phyloP scores from a whole-genome alignment of 2,888 invertebrate species.

The Candidula unifasciata region DNA sequence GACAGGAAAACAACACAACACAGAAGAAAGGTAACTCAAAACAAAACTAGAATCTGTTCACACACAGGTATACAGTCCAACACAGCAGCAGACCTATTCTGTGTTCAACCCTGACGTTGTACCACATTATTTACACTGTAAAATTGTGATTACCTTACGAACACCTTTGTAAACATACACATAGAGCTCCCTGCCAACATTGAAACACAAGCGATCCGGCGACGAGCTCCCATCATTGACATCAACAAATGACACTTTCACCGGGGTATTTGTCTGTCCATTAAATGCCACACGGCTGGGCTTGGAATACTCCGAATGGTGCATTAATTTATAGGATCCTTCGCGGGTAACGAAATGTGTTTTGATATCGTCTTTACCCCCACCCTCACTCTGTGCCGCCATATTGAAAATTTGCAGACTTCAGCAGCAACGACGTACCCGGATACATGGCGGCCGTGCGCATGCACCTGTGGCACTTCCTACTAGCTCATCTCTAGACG shows the following conservation, averaged over 20 bases:
- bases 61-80: too few relatives aligned
- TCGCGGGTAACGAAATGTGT: constrained; percentile 98
- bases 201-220: constrained; percentile 91
- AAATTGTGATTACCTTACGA: constrained; percentile 86
- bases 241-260: constrained; percentile 84
- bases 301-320: constrained; percentile 96
- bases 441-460: constrained; percentile 62
- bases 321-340: constrained; percentile 96
- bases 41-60: not conserved
- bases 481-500: constrained; percentile 36
- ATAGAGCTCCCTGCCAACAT: constrained; percentile 97
- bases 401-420: constrained; percentile 65
- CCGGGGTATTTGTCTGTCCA: constrained; percentile 83
- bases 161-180: constrained; percentile 98
- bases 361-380: constrained; percentile 89
- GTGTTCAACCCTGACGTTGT: not conserved
- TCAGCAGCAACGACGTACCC: constrained; percentile 62
- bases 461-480: constrained; percentile 62
- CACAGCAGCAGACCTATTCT: not conserved
- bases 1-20: not conserved
- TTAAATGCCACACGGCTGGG: constrained; percentile 95
- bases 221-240: constrained; percentile 70
- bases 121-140: too few relatives aligned
- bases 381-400: constrained; percentile 77
- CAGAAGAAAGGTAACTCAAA: not conserved